Evolutionary conservation across 2,113 vertebrate genomes (phyloP).

Genomic region (Nycticorax nycticorax): DNA sequence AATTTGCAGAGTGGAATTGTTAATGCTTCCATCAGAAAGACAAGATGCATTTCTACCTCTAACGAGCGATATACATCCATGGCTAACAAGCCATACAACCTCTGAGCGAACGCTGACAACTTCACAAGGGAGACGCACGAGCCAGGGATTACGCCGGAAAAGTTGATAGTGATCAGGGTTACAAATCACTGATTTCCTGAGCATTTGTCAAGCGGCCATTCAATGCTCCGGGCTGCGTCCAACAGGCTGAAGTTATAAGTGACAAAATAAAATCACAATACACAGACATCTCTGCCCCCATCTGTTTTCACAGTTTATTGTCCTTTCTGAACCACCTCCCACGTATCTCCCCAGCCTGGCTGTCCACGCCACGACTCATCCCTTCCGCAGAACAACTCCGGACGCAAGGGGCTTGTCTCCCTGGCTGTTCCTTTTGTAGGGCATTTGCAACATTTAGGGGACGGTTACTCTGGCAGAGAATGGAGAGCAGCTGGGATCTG

Average conservation of each 20-base stretch:
- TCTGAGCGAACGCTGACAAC: not conserved
- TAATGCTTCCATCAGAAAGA: constrained; percentile 43
- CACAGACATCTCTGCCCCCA: not conserved
- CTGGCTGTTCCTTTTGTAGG: not conserved
- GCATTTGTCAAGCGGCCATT: not conserved
- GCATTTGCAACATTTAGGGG: not conserved
- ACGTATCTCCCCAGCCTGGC: not conserved
- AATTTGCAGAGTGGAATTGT: constrained; percentile 22
- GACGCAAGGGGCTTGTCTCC: not conserved
- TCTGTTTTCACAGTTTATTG: not conserved
- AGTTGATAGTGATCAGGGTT: not conserved
- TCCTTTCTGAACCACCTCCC: not conserved
- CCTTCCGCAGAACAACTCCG: not conserved
- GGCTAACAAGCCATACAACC: constrained; percentile 37
- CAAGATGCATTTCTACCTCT: not conserved
- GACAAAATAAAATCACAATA: constrained; percentile 14
- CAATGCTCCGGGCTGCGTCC: not conserved
- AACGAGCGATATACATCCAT: not conserved
- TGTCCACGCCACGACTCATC: not conserved
- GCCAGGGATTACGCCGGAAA: not conserved
- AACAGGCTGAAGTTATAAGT: not conserved
- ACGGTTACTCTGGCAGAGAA: not conserved
- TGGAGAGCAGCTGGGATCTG: not conserved
- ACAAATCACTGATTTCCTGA: constrained; percentile 10
- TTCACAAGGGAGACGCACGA: not conserved